Evolutionary conservation across 2,888 invertebrate species (phyloP).

Genomic region (Polymixis lichenea): DNA sequence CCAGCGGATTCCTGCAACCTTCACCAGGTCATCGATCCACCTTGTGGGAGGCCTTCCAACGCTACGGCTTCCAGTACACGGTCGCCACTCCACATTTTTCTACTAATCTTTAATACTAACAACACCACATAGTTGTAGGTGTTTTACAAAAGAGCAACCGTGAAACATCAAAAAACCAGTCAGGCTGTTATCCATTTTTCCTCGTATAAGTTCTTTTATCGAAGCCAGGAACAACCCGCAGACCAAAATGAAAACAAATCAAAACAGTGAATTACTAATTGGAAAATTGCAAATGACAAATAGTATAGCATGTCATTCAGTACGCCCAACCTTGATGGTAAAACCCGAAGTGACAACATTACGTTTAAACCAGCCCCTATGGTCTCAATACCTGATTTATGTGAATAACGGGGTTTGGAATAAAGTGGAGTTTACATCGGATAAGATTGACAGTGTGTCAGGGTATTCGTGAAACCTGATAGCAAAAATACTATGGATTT

Average conservation of each 20-base stretch:
- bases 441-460: too few relatives aligned
- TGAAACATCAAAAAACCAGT: not conserved
- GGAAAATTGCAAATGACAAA: slow-evolving; percentile 33
- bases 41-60: too few relatives aligned
- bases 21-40: too few relatives aligned
- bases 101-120: not conserved
- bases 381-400: slow-evolving; percentile 27
- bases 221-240: not conserved
- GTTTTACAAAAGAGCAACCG: not conserved
- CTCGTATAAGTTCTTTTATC: not conserved
- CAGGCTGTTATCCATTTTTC: not conserved
- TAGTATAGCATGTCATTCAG: slow-evolving; percentile 17
- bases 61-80: too few relatives aligned
- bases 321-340: slow-evolving; percentile 22
- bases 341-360: slow-evolving; percentile 36
- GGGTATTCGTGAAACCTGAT: too few relatives aligned
- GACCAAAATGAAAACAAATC: slow-evolving; percentile 1
- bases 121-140: not conserved
- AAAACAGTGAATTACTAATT: slow-evolving; percentile 20
- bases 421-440: slow-evolving; percentile 16
- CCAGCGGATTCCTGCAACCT: too few relatives aligned
- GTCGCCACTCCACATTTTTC: not conserved
- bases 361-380: slow-evolving; percentile 44
- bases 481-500: too few relatives aligned
- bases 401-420: slow-evolving; percentile 11